Evolutionary conservation across 2,113 vertebrate genomes (phyloP).

Genomic region (Capricornis sumatraensis): DNA sequence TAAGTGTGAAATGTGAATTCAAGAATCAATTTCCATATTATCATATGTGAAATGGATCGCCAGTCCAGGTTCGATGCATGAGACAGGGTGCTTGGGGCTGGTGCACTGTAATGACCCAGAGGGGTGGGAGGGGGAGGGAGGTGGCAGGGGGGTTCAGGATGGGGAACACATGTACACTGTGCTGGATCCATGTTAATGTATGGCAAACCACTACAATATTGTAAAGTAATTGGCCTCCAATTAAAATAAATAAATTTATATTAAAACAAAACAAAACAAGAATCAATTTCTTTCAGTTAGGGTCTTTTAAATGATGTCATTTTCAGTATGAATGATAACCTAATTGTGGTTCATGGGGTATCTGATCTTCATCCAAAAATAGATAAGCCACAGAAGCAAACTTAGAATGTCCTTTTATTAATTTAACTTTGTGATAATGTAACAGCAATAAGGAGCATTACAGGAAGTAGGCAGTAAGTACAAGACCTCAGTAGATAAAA

Average conservation of each 20-base stretch:
- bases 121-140: not conserved
- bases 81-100: not conserved
- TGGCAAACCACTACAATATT: not conserved
- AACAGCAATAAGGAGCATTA: not conserved
- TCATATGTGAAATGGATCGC: not conserved
- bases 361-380: not conserved
- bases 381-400: not conserved
- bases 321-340: not conserved
- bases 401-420: not conserved
- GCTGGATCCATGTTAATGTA: not conserved
- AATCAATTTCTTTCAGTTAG: not conserved
- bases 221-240: too few species aligned
- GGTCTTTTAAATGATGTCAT: not conserved
- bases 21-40: not conserved
- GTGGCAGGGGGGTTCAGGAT: not conserved
- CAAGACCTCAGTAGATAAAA: not conserved
- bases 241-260: too few species aligned
- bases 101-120: not conserved
- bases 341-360: not conserved
- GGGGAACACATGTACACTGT: not conserved
- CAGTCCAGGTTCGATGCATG: not conserved
- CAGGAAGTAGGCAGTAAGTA: not conserved
- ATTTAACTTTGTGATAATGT: not conserved
- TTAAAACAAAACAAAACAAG: not conserved
- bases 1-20: not conserved